phyloP scores from a whole-genome alignment of 2,888 invertebrate species.

The Eumacrocentrus americanus region DNA sequence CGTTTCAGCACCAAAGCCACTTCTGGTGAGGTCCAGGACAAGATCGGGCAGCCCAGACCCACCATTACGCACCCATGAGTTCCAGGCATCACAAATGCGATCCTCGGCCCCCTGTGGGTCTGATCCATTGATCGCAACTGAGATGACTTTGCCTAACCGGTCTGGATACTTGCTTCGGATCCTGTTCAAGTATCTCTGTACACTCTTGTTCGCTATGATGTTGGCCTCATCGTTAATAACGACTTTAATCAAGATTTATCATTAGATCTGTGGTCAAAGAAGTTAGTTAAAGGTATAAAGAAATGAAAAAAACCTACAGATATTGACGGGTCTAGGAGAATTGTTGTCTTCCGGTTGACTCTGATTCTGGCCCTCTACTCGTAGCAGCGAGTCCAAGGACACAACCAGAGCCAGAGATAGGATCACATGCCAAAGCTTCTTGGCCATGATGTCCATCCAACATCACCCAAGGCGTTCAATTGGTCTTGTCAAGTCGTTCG shows the following conservation, averaged over 20 bases:
- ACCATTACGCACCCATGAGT: slow-evolving; percentile 58
- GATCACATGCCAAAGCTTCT: background rate
- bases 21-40: slow-evolving; percentile 81
- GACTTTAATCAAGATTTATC: slow-evolving; percentile 40
- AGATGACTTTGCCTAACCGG: slow-evolving; percentile 46
- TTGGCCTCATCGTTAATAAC: slow-evolving; percentile 52
- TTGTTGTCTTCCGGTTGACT: background rate
- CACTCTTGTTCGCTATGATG: slow-evolving; percentile 50
- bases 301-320: no score
- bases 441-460: no score
- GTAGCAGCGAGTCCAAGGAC: background rate
- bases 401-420: background rate
- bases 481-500: no score
- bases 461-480: no score
- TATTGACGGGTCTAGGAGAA: slow-evolving; percentile 44
- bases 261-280: background rate
- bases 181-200: slow-evolving; percentile 46
- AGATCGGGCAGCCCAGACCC: slow-evolving; percentile 76
- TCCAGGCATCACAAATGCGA: slow-evolving; percentile 50
- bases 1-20: slow-evolving; percentile 81
- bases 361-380: background rate
- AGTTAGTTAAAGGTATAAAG: no score
- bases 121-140: slow-evolving; percentile 44
- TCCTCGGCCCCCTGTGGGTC: slow-evolving; percentile 46
- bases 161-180: slow-evolving; percentile 44